phyloP scores from a whole-genome alignment of 2,113 vertebrate species.

The Cettia cetti region DNA sequence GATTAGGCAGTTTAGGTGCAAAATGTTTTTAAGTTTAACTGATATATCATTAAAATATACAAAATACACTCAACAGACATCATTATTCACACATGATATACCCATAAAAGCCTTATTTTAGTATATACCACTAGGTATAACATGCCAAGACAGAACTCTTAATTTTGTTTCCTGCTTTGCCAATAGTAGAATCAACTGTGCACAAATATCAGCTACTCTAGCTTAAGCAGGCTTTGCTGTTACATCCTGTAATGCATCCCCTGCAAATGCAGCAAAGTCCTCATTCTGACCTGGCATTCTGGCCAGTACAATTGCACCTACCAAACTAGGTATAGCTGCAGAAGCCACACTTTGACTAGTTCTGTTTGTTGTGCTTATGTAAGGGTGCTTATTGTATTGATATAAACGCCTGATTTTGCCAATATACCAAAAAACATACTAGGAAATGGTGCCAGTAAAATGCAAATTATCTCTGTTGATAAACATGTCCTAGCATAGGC shows the following conservation, averaged over 20 bases:
- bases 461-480: background rate
- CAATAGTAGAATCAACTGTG: background rate
- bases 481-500: background rate
- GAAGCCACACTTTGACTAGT: background rate
- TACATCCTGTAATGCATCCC: background rate
- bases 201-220: background rate
- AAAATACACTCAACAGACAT: background rate
- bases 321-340: background rate
- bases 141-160: background rate
- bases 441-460: background rate
- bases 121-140: background rate
- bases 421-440: background rate
- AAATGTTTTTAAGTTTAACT: background rate
- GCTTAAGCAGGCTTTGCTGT: background rate
- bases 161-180: background rate
- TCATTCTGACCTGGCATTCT: background rate
- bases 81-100: background rate
- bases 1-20: background rate
- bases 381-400: background rate
- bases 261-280: background rate
- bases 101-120: background rate
- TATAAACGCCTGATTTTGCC: background rate
- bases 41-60: background rate
- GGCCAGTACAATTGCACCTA: background rate
- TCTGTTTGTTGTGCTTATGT: background rate